Evolutionary conservation across 2,113 vertebrate genomes (phyloP), one percentile per base, ranked within the genome.

Genomic region (Penelope pileata): DNA sequence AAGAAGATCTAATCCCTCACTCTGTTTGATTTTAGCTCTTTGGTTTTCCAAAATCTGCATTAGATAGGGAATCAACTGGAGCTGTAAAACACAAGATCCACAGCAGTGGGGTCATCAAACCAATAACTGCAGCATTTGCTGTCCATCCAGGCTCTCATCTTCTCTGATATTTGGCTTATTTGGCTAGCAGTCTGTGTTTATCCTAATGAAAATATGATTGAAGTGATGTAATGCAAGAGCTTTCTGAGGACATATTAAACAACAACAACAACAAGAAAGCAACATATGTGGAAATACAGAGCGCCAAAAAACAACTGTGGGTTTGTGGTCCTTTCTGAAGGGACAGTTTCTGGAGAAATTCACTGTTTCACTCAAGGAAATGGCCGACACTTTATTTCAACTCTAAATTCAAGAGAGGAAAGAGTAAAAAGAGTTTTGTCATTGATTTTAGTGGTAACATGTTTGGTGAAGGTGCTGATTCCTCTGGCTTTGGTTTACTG

Each of bases 201-300:
- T 67, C 76, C 18, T 18, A 66, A 6, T 45, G n/a, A 79, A 86
- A 72, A 30, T 2, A 16, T 7, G 38, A 70, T 58, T 63, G 5
- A 47, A 53, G 6, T 0, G 2, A 56, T 50, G 12, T 32, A 69
- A 48, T 5, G 12, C 3, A 53, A n/a, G 3, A 3, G 3, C 1
- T 3, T 64, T 17, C 36, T 32, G 2, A 8, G n/a, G 4, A 74
- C 7, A 14, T 21, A 19, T 14, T 17, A 22, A 38, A 36, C 48
- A 15, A 16, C 7, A 53, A 7, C 2, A 12, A 8, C 6, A 29
- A 26, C 7, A 9, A 53, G 48, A 5, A 7, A 16, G 9, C 18
- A 73, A 1, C 14, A 53, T 32, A 3, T 9, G 9, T 69, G 24
- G 24, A 67, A 93, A 75, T 2, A 58, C 2, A 5, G 34, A 5